Percentiles rank a stretch among this genome's conserved stretches.
phyloP scores from a whole-genome alignment of 2,797 vertebrate genomes.

The Podarcis lilfordi region DNA sequence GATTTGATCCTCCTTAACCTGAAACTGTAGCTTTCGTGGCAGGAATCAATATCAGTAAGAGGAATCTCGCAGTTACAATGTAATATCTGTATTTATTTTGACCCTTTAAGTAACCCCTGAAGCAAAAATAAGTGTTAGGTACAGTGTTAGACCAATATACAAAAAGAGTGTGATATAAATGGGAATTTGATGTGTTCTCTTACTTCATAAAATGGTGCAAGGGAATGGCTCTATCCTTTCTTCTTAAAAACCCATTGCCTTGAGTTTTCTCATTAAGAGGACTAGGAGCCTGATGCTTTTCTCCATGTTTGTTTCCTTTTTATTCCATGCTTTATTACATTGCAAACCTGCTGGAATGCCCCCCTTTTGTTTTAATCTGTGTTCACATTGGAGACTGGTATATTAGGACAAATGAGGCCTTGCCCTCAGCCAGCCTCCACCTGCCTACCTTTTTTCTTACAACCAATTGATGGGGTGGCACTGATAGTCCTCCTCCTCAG shows the following conservation, averaged over 20 bases:
- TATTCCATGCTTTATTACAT: background rate
- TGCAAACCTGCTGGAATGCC: background rate
- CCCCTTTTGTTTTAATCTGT: background rate
- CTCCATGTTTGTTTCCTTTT: background rate
- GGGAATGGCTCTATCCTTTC: background rate
- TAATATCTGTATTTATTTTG: conserved; percentile 15
- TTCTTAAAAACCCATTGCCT: background rate
- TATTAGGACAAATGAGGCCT: too few species aligned
- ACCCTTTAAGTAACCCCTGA: background rate
- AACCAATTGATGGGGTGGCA: too few species aligned
- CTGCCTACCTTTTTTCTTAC: too few species aligned
- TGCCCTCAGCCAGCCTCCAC: too few species aligned
- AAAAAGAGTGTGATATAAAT: background rate
- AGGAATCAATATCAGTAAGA: background rate
- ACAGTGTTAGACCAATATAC: background rate
- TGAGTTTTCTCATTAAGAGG: background rate
- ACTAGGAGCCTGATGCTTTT: background rate
- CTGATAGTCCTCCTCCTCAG: too few species aligned
- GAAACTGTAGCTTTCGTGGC: background rate
- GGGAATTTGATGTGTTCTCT: background rate
- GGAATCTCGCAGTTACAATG: background rate
- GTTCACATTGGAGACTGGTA: too few species aligned
- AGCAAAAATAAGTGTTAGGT: background rate
- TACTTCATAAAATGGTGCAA: background rate
- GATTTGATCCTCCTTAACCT: background rate